These are phyloP conservation scores for Clarias macrocephalus DNA, from an alignment of 2,113 vertebrate genomes.

Conservation along the genomic window DNA sequence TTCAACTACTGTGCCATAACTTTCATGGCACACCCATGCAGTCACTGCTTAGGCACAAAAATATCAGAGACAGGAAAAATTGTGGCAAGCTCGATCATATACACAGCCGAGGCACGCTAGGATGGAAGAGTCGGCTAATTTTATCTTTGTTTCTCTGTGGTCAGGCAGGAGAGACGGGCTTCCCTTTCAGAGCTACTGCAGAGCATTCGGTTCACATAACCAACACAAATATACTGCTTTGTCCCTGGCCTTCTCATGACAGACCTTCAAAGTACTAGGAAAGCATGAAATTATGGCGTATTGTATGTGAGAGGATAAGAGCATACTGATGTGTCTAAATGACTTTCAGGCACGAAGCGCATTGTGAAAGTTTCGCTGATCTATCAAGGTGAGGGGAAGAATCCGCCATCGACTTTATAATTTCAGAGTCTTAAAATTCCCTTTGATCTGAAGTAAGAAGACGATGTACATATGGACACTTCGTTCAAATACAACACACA, in stretches of 20 bases:
- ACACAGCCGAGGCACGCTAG: conserved; percentile 53
- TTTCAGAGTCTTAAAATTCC: conserved; percentile 8
- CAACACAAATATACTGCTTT: conserved; percentile 49
- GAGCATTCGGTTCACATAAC: conserved; percentile 59
- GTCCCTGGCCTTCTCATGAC: conserved; percentile 24
- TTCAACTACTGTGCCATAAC: background rate
- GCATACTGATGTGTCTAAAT: conserved; percentile 29
- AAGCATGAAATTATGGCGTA: conserved; percentile 63
- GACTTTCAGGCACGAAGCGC: conserved; percentile 26
- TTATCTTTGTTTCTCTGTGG: conserved; percentile 62
- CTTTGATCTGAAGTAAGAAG: background rate
- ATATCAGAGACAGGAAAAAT: conserved; percentile 24
- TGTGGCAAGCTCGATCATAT: conserved; percentile 60
- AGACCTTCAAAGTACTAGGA: conserved; percentile 38
- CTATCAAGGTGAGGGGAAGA: background rate
- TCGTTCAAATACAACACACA: background rate
- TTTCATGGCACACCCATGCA: background rate
- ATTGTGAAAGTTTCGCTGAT: background rate
- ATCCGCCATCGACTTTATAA: background rate
- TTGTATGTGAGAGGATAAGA: conserved; percentile 41
- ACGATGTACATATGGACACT: background rate
- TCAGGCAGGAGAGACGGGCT: conserved; percentile 57
- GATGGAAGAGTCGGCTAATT: conserved; percentile 56
- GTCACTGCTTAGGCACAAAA: background rate
- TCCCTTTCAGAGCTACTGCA: conserved; percentile 43